phyloP scores from a whole-genome alignment of 2,888 invertebrate species.

The Masnerella sp. region DNA sequence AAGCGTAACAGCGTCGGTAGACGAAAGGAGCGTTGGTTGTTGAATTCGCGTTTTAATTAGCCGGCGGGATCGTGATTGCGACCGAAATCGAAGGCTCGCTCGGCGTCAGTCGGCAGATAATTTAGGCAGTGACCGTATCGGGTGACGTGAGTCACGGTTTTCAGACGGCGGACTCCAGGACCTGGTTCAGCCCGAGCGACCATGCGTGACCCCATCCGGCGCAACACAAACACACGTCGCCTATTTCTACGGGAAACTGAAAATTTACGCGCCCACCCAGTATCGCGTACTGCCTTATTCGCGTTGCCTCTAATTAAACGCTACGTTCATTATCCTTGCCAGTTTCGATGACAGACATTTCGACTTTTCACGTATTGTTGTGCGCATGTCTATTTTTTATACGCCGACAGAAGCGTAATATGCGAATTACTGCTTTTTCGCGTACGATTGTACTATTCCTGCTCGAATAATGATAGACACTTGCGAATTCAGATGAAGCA shows the following conservation, averaged over 20 bases:
- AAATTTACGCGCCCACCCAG: conserved; percentile 61
- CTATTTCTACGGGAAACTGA: conserved; percentile 64
- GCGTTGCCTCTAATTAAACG: conserved; percentile 44
- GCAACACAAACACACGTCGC: conserved; percentile 47
- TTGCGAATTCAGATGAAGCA: too few species aligned
- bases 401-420: too few species aligned
- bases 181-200: conserved; percentile 75
- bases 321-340: conserved; percentile 25
- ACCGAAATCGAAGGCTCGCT: conserved; percentile 23
- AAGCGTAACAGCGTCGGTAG: background rate
- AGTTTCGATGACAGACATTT: conserved; percentile 38
- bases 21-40: background rate
- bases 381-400: background rate
- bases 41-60: conserved; percentile 21
- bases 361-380: conserved; percentile 8
- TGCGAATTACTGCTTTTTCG: too few species aligned
- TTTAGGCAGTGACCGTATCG: conserved; percentile 75
- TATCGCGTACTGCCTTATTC: conserved; percentile 30
- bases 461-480: too few species aligned
- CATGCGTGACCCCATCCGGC: conserved; percentile 76
- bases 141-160: conserved; percentile 71
- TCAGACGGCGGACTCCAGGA: conserved; percentile 62
- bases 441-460: too few species aligned
- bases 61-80: conserved; percentile 9
- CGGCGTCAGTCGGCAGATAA: conserved; percentile 61